These are phyloP conservation scores for Actenoides hombroni DNA, from an alignment of 2,113 vertebrate genomes.

Conservation along the genomic window DNA sequence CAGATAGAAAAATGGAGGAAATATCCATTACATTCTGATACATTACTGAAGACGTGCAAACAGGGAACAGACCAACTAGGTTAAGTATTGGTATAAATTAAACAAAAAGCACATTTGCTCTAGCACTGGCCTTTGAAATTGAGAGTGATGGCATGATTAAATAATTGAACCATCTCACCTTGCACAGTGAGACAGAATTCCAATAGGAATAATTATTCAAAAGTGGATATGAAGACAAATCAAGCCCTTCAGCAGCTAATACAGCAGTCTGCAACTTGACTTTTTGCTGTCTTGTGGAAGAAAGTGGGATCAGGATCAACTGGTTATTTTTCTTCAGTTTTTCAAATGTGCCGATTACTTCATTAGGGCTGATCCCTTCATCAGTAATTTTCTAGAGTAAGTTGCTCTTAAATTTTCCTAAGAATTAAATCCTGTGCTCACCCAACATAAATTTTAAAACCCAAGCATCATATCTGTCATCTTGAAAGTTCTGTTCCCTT, in stretches of 20 bases:
- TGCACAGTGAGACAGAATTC: slow-evolving; percentile 40
- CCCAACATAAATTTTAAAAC: background rate
- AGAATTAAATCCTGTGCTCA: background rate
- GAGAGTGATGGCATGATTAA: slow-evolving; percentile 41
- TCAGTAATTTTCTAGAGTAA: background rate
- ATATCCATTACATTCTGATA: slow-evolving; percentile 20
- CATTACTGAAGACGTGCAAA: background rate
- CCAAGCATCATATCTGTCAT: background rate
- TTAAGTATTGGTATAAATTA: slow-evolving; percentile 66
- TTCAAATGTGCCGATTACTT: background rate
- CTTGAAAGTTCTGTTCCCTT: background rate
- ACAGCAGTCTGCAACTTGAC: background rate
- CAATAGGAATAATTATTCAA: slow-evolving; percentile 26
- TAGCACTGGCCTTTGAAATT: slow-evolving; percentile 41
- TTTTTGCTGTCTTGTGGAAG: background rate
- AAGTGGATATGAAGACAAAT: background rate
- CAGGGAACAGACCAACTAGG: slow-evolving; percentile 35
- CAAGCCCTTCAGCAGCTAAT: background rate
- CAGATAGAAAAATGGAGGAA: slow-evolving; percentile 32
- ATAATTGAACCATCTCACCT: slow-evolving; percentile 54
- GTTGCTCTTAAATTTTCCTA: background rate
- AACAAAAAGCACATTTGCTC: slow-evolving; percentile 53
- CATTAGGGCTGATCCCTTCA: background rate
- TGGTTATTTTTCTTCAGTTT: background rate
- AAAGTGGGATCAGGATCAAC: background rate